phyloP scores from a whole-genome alignment of 2,797 vertebrate genomes.

The Falco biarmicus region DNA sequence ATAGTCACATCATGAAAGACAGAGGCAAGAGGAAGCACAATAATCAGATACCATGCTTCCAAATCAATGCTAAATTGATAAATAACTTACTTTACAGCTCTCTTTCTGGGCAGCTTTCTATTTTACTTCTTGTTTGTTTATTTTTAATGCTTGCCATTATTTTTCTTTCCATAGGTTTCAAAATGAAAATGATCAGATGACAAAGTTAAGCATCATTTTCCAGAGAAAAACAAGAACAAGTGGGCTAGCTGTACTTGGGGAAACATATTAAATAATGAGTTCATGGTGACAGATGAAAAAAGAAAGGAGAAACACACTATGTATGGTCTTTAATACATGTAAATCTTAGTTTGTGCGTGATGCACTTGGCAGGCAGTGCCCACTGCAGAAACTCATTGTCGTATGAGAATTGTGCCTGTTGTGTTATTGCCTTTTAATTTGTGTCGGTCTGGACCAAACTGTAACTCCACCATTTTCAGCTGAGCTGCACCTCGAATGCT shows the following conservation, averaged over 20 bases:
- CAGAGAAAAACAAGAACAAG: slow-evolving; percentile 13
- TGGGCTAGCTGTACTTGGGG: background rate
- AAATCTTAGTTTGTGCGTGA: background rate
- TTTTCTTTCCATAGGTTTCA: background rate
- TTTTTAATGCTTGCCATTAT: background rate
- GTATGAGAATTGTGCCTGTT: background rate
- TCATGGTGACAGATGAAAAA: background rate
- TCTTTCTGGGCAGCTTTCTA: background rate
- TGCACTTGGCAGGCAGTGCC: background rate
- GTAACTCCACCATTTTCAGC: background rate
- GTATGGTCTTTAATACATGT: background rate
- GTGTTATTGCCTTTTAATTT: background rate
- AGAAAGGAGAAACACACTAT: background rate
- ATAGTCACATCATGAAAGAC: slow-evolving; percentile 8
- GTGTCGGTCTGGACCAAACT: background rate
- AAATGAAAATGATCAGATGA: slow-evolving; percentile 17
- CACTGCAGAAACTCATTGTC: background rate
- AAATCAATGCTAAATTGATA: slow-evolving; percentile 32
- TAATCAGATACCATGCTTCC: slow-evolving; percentile 23
- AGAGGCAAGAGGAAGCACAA: background rate
- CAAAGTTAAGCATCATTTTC: background rate
- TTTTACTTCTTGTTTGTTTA: background rate
- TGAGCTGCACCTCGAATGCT: background rate
- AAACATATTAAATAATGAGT: background rate
- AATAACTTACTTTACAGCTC: slow-evolving; percentile 6